These are phyloP conservation scores for Larimichthys crocea DNA, from an alignment of 2,113 vertebrate genomes.

Conservation along the genomic window DNA sequence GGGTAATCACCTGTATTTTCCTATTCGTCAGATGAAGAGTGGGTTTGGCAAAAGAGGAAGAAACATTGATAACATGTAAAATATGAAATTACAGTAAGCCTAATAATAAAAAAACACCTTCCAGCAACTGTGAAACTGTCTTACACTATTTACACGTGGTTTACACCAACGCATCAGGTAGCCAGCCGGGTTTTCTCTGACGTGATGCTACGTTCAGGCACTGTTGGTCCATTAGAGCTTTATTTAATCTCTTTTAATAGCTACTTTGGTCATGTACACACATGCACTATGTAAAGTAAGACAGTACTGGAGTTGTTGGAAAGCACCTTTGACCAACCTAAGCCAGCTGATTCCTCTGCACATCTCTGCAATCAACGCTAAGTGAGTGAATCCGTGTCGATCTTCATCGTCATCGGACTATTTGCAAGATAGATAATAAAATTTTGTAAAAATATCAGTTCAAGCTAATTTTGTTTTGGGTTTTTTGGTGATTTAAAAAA, in stretches of 20 bases:
- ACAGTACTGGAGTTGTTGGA: conserved; percentile 7
- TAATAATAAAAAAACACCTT: neutral
- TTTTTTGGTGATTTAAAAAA: neutral
- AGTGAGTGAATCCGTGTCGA: neutral
- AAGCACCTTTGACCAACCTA: neutral
- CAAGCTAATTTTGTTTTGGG: neutral
- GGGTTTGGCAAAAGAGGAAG: conserved; percentile 59
- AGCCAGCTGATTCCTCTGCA: conserved; percentile 1
- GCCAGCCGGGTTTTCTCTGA: neutral
- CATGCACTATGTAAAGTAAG: neutral
- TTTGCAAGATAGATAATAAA: neutral
- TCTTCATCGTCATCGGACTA: neutral
- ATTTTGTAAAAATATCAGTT: neutral
- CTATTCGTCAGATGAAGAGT: conserved; percentile 61
- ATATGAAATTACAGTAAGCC: conserved; percentile 24
- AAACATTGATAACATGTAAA: conserved; percentile 62
- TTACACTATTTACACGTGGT: neutral
- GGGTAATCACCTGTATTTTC: conserved; percentile 69
- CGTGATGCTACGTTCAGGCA: neutral
- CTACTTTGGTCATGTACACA: neutral
- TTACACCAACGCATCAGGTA: neutral
- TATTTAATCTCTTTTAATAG: neutral
- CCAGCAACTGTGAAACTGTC: conserved; percentile 3
- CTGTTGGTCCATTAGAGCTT: neutral
- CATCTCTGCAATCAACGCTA: neutral